These are phyloP conservation scores for Brachionichthys hirsutus DNA, from an alignment of 2,113 vertebrate species.

Conservation along the genomic window DNA sequence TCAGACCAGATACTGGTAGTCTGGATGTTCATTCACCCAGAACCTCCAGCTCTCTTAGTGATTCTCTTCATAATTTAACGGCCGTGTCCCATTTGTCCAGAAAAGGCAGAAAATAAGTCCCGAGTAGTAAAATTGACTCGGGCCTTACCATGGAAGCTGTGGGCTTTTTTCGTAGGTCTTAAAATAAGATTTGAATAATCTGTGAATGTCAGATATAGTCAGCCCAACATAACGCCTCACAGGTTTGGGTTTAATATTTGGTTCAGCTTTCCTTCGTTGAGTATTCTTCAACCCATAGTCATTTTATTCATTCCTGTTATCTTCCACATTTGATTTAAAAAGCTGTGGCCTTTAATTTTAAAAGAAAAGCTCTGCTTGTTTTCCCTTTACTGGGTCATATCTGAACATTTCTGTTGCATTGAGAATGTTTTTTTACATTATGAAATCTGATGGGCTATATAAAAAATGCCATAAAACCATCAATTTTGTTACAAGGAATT, in stretches of 20 bases:
- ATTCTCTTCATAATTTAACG: no score
- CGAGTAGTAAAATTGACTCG: no score
- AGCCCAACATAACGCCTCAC: not conserved
- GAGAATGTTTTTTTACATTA: slow-evolving; percentile 61
- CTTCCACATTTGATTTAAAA: slow-evolving; percentile 42
- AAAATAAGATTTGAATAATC: slow-evolving; percentile 2
- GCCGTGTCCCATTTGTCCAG: no score
- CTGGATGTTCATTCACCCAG: no score
- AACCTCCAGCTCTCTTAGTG: no score
- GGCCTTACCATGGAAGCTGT: slow-evolving; percentile 22
- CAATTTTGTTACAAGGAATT: slow-evolving; percentile 72
- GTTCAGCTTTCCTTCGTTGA: slow-evolving; percentile 1
- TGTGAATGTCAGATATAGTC: slow-evolving; percentile 8
- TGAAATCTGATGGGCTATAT: slow-evolving; percentile 45
- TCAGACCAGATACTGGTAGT: no score
- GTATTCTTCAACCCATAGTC: slow-evolving; percentile 36
- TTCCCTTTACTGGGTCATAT: slow-evolving; percentile 31
- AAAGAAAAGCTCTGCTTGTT: slow-evolving; percentile 36
- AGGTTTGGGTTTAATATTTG: slow-evolving; percentile 6
- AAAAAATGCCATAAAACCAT: slow-evolving; percentile 67
- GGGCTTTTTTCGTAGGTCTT: slow-evolving; percentile 8
- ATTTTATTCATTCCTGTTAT: slow-evolving; percentile 17
- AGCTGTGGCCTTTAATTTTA: slow-evolving; percentile 63
- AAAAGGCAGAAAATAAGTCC: no score
- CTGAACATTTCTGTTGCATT: slow-evolving; percentile 44